Evolutionary conservation across 2,113 vertebrate genomes (phyloP), one percentile per base, ranked within the genome.

Genomic region (Pitta sordida): DNA sequence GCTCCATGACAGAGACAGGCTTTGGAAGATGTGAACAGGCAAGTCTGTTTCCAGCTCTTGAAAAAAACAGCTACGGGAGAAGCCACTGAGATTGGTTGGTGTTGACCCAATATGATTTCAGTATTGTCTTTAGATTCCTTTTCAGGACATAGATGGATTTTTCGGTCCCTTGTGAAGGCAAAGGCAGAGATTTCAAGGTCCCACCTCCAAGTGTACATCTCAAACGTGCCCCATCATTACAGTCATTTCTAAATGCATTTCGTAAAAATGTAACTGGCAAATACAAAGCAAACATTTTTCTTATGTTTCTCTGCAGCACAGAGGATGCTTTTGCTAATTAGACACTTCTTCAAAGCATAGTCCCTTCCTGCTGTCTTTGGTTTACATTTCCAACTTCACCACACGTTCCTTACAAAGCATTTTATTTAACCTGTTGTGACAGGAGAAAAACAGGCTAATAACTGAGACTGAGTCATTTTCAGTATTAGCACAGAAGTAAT

Each of bases 381-480:
- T 80, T 89, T 81, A 65, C 20, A 34, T 41, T 94, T 88, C 53
- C 36, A 41, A 41, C 52, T 87, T 89, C 5, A 91, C 41, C 70
- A 29, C 51, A 49, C 0, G 0, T 11, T 69, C 41, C 70, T 73
- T 46, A 19, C 46, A 59, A 51, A 11, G 23, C 39, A 56, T 94
- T 88, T 93, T 63, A 87, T 85, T 94, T 85, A 58, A 91, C 37
- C 82, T 83, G 29, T 83, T 94, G 59, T 95, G 91, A 94, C 87
- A 95, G 52, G 43, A 88, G 59, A 16, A 88, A 91, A 74, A 74
- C 27, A 92, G 75, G 24, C 78, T 75, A 48, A 73, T 80, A 94
- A 90, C 43, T 55, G 55, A 48, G 59, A 34, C 51, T 90, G 87
- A 94, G 44, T 85, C 37, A 94, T 32, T 74, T 68, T 65, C 87